A percentile compares a stretch with the other conserved stretches of the same genome.
phyloP scores from a whole-genome alignment of 2,888 invertebrate species.

The Scrobipalpa costella region DNA sequence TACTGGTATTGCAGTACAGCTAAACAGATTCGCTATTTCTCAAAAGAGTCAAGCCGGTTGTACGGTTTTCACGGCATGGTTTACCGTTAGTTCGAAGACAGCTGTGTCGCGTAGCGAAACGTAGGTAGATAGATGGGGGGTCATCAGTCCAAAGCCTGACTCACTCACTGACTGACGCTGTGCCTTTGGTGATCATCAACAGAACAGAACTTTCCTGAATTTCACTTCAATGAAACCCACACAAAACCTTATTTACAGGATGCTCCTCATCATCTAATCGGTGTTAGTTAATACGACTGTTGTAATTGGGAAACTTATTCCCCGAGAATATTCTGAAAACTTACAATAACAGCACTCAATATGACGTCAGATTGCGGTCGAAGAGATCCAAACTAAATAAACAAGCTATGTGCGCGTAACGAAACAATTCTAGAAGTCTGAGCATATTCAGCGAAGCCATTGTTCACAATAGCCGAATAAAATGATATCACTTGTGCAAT shows the following conservation, averaged over 20 bases:
- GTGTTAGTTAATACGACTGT: neutral
- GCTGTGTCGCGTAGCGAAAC: slow-evolving; percentile 49
- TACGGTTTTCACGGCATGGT: slow-evolving; percentile 47
- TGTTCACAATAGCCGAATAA: neutral
- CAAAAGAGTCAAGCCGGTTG: slow-evolving; percentile 43
- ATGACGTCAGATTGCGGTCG: neutral
- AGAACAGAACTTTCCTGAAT: too few species aligned
- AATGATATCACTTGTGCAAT: slow-evolving; percentile 12
- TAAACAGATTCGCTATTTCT: slow-evolving; percentile 34
- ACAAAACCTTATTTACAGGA: too few species aligned
- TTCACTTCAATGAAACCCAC: too few species aligned
- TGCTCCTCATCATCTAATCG: too few species aligned
- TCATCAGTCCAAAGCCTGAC: slow-evolving; percentile 58
- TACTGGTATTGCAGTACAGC: slow-evolving; percentile 12
- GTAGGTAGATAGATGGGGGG: slow-evolving; percentile 46
- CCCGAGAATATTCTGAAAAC: neutral
- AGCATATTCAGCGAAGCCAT: neutral
- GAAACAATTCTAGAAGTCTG: slow-evolving; percentile 3
- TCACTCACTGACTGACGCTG: slow-evolving; percentile 29
- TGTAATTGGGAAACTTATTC: neutral
- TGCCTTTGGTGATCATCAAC: neutral
- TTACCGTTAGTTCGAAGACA: slow-evolving; percentile 63
- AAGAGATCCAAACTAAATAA: slow-evolving; percentile 10
- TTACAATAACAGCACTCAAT: neutral
- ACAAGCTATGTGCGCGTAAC: neutral